Evolutionary conservation across 2,113 vertebrate genomes (phyloP).

Genomic region (Macquaria ambigua): DNA sequence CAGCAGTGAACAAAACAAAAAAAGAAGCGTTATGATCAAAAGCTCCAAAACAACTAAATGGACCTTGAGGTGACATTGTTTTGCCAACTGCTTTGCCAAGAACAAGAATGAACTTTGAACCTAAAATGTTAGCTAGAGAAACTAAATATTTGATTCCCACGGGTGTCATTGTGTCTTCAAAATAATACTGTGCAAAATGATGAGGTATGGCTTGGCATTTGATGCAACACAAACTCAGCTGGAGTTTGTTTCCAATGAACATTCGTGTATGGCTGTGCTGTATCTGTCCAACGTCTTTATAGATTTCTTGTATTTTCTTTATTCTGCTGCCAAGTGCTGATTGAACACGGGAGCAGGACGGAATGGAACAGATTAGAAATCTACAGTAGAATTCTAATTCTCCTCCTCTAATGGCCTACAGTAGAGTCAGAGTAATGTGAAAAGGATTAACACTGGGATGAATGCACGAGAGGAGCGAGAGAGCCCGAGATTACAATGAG

Average conservation of each 20-base stretch:
- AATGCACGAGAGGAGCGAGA: constrained; percentile 67
- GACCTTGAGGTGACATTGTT: neutral
- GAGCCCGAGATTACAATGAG: constrained; percentile 75
- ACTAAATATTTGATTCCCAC: neutral
- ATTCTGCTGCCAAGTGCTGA: constrained; percentile 55
- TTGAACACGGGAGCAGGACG: constrained; percentile 51
- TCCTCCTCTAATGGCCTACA: constrained; percentile 73
- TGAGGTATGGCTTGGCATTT: constrained; percentile 21
- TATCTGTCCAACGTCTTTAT: constrained; percentile 24
- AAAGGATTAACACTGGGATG: constrained; percentile 78
- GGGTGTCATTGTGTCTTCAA: constrained; percentile 19
- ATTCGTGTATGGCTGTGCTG: neutral
- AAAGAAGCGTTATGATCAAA: neutral
- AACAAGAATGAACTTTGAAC: neutral
- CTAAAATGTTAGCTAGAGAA: neutral
- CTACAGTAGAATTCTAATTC: constrained; percentile 71
- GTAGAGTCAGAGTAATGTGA: constrained; percentile 76
- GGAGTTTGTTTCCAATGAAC: constrained; percentile 31
- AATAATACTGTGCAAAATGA: neutral
- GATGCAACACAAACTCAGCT: constrained; percentile 2
- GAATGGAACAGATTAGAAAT: constrained; percentile 69
- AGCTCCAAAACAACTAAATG: neutral
- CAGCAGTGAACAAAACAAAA: neutral
- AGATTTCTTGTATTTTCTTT: constrained; percentile 35
- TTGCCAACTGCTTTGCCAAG: too few species aligned